Conservation (phyloP, 2,113 vertebrate species). For the Oxygymnocypris stewartii region DNA sequence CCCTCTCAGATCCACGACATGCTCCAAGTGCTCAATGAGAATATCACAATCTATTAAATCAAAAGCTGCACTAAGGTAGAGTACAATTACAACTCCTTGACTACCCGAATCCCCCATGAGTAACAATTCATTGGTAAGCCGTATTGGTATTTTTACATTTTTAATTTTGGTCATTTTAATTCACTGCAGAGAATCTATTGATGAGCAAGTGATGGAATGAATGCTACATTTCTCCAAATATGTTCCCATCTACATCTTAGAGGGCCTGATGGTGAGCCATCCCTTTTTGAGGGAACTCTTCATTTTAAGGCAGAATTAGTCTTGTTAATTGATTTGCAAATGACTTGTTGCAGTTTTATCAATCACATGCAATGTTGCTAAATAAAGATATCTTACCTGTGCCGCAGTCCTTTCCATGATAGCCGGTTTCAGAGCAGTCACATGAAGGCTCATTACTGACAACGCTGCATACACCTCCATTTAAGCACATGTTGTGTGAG, state of each 20-base stretch:
- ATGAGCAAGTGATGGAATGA: too few relatives aligned
- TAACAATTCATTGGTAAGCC: too few relatives aligned
- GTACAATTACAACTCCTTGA: too few relatives aligned
- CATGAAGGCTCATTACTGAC: constrained; percentile 88
- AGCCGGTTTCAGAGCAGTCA: constrained; percentile 92
- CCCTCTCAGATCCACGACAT: too few relatives aligned
- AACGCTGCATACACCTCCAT: constrained; percentile 92
- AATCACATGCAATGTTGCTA: neutral
- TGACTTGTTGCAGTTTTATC: neutral
- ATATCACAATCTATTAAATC: too few relatives aligned
- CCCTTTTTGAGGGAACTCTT: neutral
- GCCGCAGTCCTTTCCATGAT: constrained; percentile 95
- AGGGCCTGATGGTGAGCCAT: neutral
- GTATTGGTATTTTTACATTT: too few relatives aligned
- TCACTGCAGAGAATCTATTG: too few relatives aligned
- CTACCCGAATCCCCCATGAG: too few relatives aligned
- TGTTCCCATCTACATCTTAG: neutral
- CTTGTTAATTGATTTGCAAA: neutral
- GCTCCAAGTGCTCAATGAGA: too few relatives aligned
- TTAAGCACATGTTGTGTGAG: constrained; percentile 85
- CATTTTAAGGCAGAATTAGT: neutral
- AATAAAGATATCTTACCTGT: constrained; percentile 87
- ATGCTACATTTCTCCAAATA: too few relatives aligned
- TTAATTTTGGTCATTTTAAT: too few relatives aligned
- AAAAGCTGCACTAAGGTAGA: too few relatives aligned